Percentiles rank a stretch among this genome's conserved stretches.
Conservation (phyloP, 2,888 invertebrate genomes). For the Antheraea yamamai region DNA sequence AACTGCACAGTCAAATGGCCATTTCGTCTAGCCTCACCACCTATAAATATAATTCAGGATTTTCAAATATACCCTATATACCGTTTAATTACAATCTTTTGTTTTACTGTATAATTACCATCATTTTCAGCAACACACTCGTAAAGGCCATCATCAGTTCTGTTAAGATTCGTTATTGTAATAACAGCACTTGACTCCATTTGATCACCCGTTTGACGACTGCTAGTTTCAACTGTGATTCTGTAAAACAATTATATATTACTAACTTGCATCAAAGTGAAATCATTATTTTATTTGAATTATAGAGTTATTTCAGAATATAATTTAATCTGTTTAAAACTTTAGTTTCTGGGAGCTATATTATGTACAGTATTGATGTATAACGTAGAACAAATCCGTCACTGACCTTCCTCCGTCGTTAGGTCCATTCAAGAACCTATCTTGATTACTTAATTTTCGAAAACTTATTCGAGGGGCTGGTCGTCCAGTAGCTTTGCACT, state of each 20-base stretch:
- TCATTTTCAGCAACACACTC: slow-evolving; percentile 92
- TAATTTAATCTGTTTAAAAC: no score
- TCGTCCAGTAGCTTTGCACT: slow-evolving; percentile 90
- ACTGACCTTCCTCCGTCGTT: slow-evolving; percentile 82
- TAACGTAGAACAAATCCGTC: background rate
- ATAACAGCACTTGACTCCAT: slow-evolving; percentile 84
- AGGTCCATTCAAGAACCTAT: slow-evolving; percentile 84
- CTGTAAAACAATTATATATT: slow-evolving; percentile 51
- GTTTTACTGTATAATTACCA: slow-evolving; percentile 58
- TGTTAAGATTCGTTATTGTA: slow-evolving; percentile 84
- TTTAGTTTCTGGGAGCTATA: no score
- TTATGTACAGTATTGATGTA: no score
- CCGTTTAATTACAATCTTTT: slow-evolving; percentile 1
- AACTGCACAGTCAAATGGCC: slow-evolving; percentile 93
- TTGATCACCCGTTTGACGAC: slow-evolving; percentile 70
- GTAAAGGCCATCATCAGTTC: slow-evolving; percentile 93
- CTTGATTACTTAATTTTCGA: slow-evolving; percentile 86
- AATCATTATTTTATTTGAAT: background rate
- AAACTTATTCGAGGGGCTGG: slow-evolving; percentile 92
- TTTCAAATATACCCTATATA: background rate
- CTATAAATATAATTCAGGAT: slow-evolving; percentile 38
- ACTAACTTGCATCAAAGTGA: background rate
- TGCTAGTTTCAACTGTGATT: slow-evolving; percentile 83
- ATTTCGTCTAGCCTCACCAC: slow-evolving; percentile 88
- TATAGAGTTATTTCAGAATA: background rate